Evolutionary conservation across 2,888 invertebrate species (phyloP), one percentile per base, ranked within the genome.

Genomic region (Disparrhopalites patrizii): DNA sequence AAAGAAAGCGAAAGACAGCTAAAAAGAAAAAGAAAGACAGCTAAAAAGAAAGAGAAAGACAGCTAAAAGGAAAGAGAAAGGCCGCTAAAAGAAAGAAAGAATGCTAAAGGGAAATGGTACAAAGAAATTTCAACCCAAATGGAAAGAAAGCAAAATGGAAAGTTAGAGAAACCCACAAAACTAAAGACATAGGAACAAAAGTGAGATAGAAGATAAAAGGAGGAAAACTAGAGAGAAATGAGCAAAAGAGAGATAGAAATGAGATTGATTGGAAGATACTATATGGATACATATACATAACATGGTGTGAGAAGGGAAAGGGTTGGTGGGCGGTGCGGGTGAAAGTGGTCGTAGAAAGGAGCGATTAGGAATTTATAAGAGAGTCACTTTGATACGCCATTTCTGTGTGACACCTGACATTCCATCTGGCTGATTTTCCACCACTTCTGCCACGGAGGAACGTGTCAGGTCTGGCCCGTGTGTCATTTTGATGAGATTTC

Each of bases 361-460:
- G 25, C 47, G 51, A 67, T 60, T 58, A 69, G 52, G 65, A 69
- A 67, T 67, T 67, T 54, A 67, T 66, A 60, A 66, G 51, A 38
- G 63, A 62, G 57, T 62, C 66, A 68, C 66, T 70, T 66, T 69
- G 54, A 63, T 63, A 67, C 65, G 63, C 68, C 67, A 69, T 66
- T 66, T 64, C 65, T 33, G 61, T 36, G 25, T 65, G 62, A 58
- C 67, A 58, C 56, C 61, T 66, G 68, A 64, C 66, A 64, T 67
- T 67, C 61, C 51, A 56, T 61, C 54, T 58, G 43, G 50, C 25
- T 63, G 63, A 63, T 63, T 55, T 63, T 55, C 63, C 43, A 27
- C n/a, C n/a, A n/a, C n/a, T n/a, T n/a, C 47, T n/a, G 38, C 27
- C n/a, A 62, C 38, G 25, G 54, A 61, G 67, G 43, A 63, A 40